Evolutionary conservation across 2,888 invertebrate genomes (phyloP), one percentile per base, ranked within the genome.

Genomic region (Polyommatus iphigenia): DNA sequence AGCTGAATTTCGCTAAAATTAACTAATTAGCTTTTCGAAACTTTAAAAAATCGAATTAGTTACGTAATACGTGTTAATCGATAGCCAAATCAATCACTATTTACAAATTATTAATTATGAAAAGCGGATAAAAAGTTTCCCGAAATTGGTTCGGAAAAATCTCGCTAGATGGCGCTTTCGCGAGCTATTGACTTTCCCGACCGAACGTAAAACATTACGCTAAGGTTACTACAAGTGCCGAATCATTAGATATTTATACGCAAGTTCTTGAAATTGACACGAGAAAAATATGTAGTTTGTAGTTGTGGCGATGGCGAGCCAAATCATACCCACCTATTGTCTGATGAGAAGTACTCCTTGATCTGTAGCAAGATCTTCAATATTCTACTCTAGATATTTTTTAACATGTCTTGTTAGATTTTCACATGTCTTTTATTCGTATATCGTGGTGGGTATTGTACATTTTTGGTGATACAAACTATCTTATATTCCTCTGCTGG

Each of bases 151-250:
- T 83, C 79, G 80, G 78, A 82, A 79, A 81, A 80, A 79, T 77
- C 36, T 78, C 83, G 78, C 81, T 82, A 90, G 91, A 86, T 90
- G 91, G 85, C 90, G 88, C 89, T 84, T 83, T 81, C 77, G 78
- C 81, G 79, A 75, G 77, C 85, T 84, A 85, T 86, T 85, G 86
- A 85, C 86, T 85, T 85, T 81, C 81, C 79, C 81, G 80, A 80
- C 80, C 79, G 77, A 80, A 79, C 80, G 79, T 81, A 81, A 80
- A 83, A 80, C 79, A 78, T 80, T 54, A 81, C 79, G 80, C 78
- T 78, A 81, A 81, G 80, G 81, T 81, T 81, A 81, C 82, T 80
- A 82, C 46, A 77, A 78, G 76, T 76, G 72, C 76, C 78, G 80
- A 80, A 79, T 79, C 80, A 80, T 79, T 57, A 73, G 77, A 78